phyloP scores from a whole-genome alignment of 2,113 vertebrate genomes.

The Zingel zingel region DNA sequence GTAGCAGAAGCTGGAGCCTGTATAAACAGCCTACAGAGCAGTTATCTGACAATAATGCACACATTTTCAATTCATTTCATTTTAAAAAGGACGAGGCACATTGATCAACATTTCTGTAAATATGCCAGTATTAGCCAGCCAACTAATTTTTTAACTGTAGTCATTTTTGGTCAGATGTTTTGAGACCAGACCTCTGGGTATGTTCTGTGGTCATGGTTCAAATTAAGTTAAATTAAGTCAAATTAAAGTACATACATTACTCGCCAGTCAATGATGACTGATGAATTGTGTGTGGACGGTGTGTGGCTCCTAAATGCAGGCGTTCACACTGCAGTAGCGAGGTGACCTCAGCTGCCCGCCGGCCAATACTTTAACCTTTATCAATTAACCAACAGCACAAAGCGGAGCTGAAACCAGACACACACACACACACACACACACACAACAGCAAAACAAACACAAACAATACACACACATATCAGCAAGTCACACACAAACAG shows the following conservation, averaged over 20 bases:
- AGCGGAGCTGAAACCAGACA: slow-evolving; percentile 69
- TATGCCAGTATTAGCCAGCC: no score
- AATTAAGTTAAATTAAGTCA: neutral
- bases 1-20: no score
- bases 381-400: slow-evolving; percentile 81
- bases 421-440: slow-evolving; percentile 49
- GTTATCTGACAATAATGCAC: no score
- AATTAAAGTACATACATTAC: no score
- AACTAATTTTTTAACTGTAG: no score
- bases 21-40: no score
- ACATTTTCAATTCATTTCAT: no score
- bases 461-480: slow-evolving; percentile 2
- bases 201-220: no score
- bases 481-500: slow-evolving; percentile 13
- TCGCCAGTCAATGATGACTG: neutral
- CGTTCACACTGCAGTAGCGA: neutral
- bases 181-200: no score
- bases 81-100: no score
- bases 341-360: slow-evolving; percentile 59
- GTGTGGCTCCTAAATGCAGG: slow-evolving; percentile 5
- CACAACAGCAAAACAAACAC: slow-evolving; percentile 27
- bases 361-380: slow-evolving; percentile 77
- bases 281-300: neutral
- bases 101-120: no score
- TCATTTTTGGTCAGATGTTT: no score